Conservation (phyloP, 1,140 invertebrate species). For the Sesamia nonagrioides region DNA sequence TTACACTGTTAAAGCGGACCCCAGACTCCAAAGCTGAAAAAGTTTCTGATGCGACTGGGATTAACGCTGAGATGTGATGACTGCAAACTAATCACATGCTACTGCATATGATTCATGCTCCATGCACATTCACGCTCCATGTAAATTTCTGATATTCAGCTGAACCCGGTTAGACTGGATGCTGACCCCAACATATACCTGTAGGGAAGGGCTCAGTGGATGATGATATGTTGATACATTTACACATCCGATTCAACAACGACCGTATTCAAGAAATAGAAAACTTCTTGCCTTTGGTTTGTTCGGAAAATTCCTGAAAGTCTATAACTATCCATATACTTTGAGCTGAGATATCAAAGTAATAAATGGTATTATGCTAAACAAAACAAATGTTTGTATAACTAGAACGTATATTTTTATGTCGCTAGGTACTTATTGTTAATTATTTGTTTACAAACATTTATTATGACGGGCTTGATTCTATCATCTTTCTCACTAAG, state of each 20-base stretch:
- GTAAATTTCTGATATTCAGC: too few relatives aligned
- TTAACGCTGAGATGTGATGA: too few relatives aligned
- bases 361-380: neutral
- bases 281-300: neutral
- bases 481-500: neutral
- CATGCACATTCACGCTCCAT: too few relatives aligned
- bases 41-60: too few relatives aligned
- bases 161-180: too few relatives aligned
- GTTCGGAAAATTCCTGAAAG: slow-evolving; percentile 12
- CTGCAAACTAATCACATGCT: too few relatives aligned
- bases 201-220: too few relatives aligned
- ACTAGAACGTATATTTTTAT: neutral
- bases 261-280: neutral
- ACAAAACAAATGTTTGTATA: neutral
- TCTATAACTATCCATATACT: neutral
- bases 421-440: neutral
- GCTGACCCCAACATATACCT: too few relatives aligned
- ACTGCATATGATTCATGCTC: too few relatives aligned
- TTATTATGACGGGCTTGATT: neutral
- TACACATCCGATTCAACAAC: neutral
- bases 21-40: too few relatives aligned
- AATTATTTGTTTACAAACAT: slow-evolving; percentile 20
- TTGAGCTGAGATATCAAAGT: slow-evolving; percentile 4
- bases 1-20: too few relatives aligned
- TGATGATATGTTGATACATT: neutral